phyloP scores from a whole-genome alignment of 2,113 vertebrate genomes.

The Dinomys branickii region DNA sequence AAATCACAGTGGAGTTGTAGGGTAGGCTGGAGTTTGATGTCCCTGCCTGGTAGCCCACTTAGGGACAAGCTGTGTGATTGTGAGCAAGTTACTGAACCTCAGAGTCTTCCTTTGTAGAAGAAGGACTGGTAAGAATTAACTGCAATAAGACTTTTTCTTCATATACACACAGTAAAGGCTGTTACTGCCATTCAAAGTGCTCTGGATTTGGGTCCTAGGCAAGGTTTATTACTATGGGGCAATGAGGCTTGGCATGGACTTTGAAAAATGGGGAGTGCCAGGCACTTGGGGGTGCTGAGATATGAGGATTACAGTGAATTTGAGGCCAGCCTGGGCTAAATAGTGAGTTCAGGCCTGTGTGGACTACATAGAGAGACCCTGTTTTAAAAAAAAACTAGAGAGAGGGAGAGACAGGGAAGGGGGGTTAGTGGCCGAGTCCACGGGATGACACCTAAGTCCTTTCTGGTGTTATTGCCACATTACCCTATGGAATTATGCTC shows the following conservation, averaged over 20 bases:
- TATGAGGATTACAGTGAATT: not conserved
- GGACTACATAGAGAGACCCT: not conserved
- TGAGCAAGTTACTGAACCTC: not conserved
- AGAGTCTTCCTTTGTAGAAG: not conserved
- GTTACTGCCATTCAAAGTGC: not conserved
- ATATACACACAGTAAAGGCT: not conserved
- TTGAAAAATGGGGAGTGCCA: not conserved
- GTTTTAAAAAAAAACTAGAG: not conserved
- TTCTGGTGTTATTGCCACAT: not conserved
- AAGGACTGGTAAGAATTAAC: not conserved
- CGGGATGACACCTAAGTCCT: not conserved
- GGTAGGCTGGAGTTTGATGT: not conserved
- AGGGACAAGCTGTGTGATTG: conserved; percentile 6
- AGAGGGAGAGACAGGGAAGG: not conserved
- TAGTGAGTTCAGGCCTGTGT: not conserved
- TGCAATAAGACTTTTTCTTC: not conserved
- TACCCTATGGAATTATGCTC: not conserved
- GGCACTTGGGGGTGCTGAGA: not conserved
- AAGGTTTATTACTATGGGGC: not conserved
- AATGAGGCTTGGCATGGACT: not conserved
- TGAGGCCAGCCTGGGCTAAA: not conserved
- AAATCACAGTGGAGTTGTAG: not conserved
- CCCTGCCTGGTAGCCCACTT: not conserved
- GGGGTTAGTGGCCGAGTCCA: not conserved
- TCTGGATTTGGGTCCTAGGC: not conserved